Conservation (phyloP, 2,113 vertebrate genomes). For the Pseudorhombus dupliciocellatus region DNA sequence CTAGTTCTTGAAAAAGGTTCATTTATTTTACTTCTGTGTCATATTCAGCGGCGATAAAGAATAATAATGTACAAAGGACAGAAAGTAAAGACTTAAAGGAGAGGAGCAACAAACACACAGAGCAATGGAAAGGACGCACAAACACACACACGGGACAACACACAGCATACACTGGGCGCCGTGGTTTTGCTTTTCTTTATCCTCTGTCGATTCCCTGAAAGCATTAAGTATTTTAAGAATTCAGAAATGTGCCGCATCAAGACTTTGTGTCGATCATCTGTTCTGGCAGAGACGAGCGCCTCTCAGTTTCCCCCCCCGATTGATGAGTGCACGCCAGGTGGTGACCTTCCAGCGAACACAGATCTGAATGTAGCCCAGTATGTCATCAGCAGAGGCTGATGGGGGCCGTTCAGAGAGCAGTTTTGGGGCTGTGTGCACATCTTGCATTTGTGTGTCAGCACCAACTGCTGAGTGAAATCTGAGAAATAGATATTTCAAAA, state of each 20-base stretch:
- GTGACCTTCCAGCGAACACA: conserved; percentile 47
- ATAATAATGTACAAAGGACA: background rate
- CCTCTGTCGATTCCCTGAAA: conserved; percentile 1
- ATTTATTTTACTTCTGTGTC: background rate
- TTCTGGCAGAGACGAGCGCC: conserved; percentile 39
- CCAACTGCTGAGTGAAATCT: background rate
- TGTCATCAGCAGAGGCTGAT: background rate
- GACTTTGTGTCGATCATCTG: background rate
- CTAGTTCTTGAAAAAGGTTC: background rate
- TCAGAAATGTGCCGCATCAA: conserved; percentile 40
- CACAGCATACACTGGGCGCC: conserved; percentile 32
- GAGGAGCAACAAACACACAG: conserved; percentile 45
- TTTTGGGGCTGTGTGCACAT: background rate
- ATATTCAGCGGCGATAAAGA: background rate
- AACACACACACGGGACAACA: conserved; percentile 51
- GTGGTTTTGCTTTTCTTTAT: conserved; percentile 54
- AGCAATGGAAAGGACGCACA: conserved; percentile 65
- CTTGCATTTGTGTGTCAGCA: background rate
- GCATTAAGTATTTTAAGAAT: background rate
- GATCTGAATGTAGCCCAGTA: no score
- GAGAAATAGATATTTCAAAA: background rate
- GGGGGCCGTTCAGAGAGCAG: background rate
- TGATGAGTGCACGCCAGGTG: conserved; percentile 32
- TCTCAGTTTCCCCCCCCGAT: conserved; percentile 40
- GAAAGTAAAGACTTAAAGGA: conserved; percentile 21